Evolutionary conservation across 2,888 invertebrate species (phyloP), one percentile per base, ranked within the genome.

Genomic region (Caenorhabditis sp.): DNA sequence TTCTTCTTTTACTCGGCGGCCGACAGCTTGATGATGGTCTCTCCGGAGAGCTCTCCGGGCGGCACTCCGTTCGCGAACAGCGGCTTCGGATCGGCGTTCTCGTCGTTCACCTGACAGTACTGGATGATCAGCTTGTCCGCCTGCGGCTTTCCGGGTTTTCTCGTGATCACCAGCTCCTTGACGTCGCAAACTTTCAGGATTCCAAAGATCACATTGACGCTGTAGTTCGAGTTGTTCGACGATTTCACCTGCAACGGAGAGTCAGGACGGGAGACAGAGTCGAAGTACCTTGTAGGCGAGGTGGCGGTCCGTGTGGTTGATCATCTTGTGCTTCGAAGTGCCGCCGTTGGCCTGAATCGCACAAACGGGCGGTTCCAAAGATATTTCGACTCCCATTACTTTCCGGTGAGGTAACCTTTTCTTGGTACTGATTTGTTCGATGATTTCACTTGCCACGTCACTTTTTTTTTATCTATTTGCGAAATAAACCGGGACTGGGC

Each of bases 1-100:
- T n/a, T n/a, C n/a, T n/a, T n/a, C n/a, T n/a, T n/a, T n/a, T 75
- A 83, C 59, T 83, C 83, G 55, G 83, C 83, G 15, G 83, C 82
- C 11, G 82, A 82, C 46, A 83, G 65, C 61, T 83, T 83, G 63
- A 83, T 79, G 50, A 79, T 56, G 15, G 79, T 77, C 68, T 83
- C 82, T 20, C 81, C 83, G 27, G 71, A 59, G 45, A 81, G 41
- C 27, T 80, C 72, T 11, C 74, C 73, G 0, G 65, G 52, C 22
- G 76, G 76, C 15, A 41, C 73, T 15, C 74, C 78, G 59, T 62
- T 56, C 41, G 76, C 75, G 66, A 84, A 83, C 27, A 71, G 50
- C 17, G 65, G 37, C 46, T 68, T 66, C 39, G 80, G 66, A 56
- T 82, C 82, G 1, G 65, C 68, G 59, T 48, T 53, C 56, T 75